Conservation (phyloP, 2,888 invertebrate species). For the Macrophya annulata region DNA sequence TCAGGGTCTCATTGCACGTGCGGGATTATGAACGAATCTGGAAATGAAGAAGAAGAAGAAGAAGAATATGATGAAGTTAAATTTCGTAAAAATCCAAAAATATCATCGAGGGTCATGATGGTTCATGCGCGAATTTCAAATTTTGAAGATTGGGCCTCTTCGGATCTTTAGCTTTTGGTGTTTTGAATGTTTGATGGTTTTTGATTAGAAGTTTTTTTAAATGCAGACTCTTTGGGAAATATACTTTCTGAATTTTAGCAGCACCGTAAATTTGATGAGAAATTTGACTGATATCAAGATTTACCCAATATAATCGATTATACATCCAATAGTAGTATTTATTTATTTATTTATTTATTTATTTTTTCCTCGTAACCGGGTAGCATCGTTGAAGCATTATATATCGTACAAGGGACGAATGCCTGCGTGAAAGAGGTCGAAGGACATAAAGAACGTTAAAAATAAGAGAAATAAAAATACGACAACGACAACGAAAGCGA, state of each 20-base stretch:
- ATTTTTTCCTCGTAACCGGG: not conserved
- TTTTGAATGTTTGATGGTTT: too few relatives aligned
- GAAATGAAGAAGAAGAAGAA: not conserved
- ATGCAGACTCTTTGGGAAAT: too few relatives aligned
- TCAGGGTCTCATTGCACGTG: too few relatives aligned
- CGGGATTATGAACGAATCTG: not conserved
- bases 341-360: not conserved
- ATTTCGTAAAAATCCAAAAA: too few relatives aligned
- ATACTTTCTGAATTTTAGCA: too few relatives aligned
- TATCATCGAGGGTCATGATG: too few relatives aligned
- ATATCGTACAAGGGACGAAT: conserved; percentile 32
- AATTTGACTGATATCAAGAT: conserved; percentile 9
- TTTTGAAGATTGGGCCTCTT: too few relatives aligned
- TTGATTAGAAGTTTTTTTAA: too few relatives aligned
- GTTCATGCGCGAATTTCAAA: too few relatives aligned
- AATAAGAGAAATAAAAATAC: conserved; percentile 19
- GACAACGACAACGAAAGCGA: conserved; percentile 39
- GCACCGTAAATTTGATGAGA: not conserved
- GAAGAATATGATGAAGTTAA: too few relatives aligned
- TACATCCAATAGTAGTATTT: not conserved
- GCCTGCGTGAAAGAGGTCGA: conserved; percentile 38
- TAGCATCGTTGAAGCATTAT: not conserved
- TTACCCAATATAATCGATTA: not conserved
- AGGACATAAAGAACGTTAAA: conserved; percentile 54
- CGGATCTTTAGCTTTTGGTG: too few relatives aligned